Base-by-base conservation (phyloP, 2,113 vertebrate species). In the Megalops atlanticus region DNA sequence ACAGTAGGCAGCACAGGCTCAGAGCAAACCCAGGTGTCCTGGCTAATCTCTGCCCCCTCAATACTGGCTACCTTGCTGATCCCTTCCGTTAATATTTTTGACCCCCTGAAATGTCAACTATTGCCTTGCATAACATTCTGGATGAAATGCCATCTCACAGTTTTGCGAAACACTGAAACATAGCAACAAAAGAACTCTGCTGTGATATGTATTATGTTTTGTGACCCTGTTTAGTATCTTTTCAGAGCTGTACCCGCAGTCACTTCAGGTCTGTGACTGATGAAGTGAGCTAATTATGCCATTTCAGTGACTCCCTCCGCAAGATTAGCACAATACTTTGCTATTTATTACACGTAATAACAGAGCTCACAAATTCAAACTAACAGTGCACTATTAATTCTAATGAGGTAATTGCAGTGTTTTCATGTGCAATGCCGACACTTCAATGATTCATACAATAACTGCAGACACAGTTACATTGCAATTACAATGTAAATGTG, bases 401-500 rank as follows among this genome's bases (percentile, higher is more conserved):
- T 43, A 75, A 52, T 38, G 36, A 21, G 24, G 24, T 16, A 12
- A 33, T 14, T 40, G 14, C 8, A 18, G 33, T 16, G 45, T 45
- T 49, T 80, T 33, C n/a, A 33, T 73, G 70, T 18, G 40, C n/a
- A 47, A 80, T 15, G 14, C 45, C 15, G 36, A 80, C 78, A 73
- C 69, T 70, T 36, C 18, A 49, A 21, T 15, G 43, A 74, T 45
- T 74, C 36, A 45, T 21, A 8, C 12, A 24, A 33, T 70, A 80
- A 33, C 52, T 5, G 31, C 75, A 83, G 81, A 71, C 31, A n/a
- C 40, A 76, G 78, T 52, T 35, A 74, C 69, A 77, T 71, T 31
- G 31, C 64, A 79, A 81, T 83, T 82, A 73, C 77, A 68, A 84
- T 84, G 84, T 40, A 79, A 83, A 84, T 80, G 49, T 38, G 8